phyloP scores from a whole-genome alignment of 2,113 vertebrate species.

The Zingel zingel region DNA sequence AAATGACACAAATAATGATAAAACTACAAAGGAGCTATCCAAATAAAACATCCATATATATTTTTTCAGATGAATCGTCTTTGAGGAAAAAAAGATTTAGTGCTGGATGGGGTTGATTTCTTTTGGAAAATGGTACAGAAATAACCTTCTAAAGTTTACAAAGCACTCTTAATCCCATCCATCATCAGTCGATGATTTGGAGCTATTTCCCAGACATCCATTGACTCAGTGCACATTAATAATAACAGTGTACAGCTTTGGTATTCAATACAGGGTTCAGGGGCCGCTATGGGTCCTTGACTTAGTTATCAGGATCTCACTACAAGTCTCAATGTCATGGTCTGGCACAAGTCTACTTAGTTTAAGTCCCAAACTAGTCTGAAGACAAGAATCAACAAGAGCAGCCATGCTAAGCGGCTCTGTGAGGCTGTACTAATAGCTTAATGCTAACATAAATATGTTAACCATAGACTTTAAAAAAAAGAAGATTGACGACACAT shows the following conservation, averaged over 20 bases:
- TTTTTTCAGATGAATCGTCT: background rate
- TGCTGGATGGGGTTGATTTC: background rate
- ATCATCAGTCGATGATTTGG: constrained; percentile 33
- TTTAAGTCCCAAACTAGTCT: background rate
- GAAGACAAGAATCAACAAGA: background rate
- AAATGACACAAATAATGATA: constrained; percentile 24
- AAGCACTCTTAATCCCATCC: constrained; percentile 32
- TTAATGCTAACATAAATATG: too few species aligned
- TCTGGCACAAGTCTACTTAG: background rate
- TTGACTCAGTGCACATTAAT: constrained; percentile 36
- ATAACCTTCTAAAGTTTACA: constrained; percentile 55
- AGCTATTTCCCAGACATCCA: constrained; percentile 24
- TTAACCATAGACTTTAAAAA: too few species aligned
- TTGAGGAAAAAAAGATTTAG: constrained; percentile 24
- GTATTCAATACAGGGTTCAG: constrained; percentile 17
- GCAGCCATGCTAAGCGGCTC: background rate
- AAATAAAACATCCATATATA: constrained; percentile 39
- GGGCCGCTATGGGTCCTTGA: background rate
- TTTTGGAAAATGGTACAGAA: constrained; percentile 48
- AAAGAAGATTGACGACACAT: too few species aligned
- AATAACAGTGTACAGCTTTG: constrained; percentile 8
- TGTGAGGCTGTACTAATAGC: background rate
- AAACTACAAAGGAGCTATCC: constrained; percentile 31
- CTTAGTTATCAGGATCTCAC: background rate
- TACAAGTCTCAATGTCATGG: constrained; percentile 1